phyloP scores from a whole-genome alignment of 2,113 vertebrate species.

The Hydrochoerus hydrochaeris region DNA sequence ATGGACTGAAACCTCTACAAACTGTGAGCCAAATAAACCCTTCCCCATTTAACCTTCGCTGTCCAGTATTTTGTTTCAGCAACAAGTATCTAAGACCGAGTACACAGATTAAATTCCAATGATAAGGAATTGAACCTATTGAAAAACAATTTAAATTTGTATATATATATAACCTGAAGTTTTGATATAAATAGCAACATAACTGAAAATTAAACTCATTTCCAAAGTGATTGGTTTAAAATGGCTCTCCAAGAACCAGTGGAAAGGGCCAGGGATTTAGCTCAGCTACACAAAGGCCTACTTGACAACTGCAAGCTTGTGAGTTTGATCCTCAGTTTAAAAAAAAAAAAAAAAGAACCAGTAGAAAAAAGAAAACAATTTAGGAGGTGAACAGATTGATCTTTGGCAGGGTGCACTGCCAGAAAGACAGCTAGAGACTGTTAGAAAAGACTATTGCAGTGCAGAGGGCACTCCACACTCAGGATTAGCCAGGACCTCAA shows the following conservation, averaged over 20 bases:
- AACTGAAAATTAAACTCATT: not conserved
- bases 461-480: not conserved
- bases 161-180: not conserved
- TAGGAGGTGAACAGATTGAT: not conserved
- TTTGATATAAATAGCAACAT: not conserved
- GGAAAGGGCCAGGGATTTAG: not conserved
- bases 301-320: too few relatives aligned
- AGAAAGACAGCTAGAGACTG: not conserved
- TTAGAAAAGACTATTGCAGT: not conserved
- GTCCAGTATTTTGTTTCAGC: not conserved
- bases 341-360: too few relatives aligned
- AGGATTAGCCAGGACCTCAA: not conserved
- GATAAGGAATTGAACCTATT: not conserved
- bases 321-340: too few relatives aligned
- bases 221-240: not conserved
- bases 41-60: not conserved
- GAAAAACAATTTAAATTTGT: not conserved
- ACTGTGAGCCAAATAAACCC: not conserved
- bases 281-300: too few relatives aligned
- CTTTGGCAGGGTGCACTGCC: not conserved
- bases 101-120: not conserved
- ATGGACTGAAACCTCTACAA: not conserved
- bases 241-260: not conserved
- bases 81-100: not conserved
- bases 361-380: not conserved